Percentiles rank a stretch among this genome's conserved stretches.
Evolutionary conservation across 2,888 invertebrate species (phyloP).

Genomic region (Dolichomitus sp.): DNA sequence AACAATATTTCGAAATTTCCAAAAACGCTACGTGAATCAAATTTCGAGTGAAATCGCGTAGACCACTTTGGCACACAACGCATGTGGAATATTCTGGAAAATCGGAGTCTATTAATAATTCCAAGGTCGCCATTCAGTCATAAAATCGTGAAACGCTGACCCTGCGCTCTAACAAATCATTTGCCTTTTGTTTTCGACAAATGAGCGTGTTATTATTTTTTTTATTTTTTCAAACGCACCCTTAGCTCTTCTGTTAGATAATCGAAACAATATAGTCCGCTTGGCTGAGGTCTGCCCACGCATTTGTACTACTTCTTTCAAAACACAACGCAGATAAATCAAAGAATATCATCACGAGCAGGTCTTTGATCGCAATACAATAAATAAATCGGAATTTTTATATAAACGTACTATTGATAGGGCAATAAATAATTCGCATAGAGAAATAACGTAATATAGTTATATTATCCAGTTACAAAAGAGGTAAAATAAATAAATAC

Average conservation of each 20-base stretch:
- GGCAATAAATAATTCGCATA: conserved; percentile 2
- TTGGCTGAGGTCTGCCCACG: conserved; percentile 22
- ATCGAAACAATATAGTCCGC: background rate
- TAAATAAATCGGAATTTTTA: background rate
- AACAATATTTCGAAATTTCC: conserved; percentile 17
- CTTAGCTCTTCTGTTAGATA: conserved; percentile 14
- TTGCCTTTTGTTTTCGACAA: background rate
- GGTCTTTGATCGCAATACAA: conserved; percentile 12
- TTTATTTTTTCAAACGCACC: no score
- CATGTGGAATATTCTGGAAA: conserved; percentile 42
- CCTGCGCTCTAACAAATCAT: conserved; percentile 22
- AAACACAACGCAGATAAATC: conserved; percentile 12
- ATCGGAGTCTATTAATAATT: conserved; percentile 57
- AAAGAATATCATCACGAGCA: background rate
- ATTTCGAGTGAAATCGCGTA: conserved; percentile 13
- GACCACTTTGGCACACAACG: conserved; percentile 17
- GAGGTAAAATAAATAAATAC: conserved; percentile 70
- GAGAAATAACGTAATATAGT: conserved; percentile 66
- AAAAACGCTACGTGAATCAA: conserved; percentile 26
- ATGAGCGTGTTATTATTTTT: no score
- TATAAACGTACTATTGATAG: background rate
- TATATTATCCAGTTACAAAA: conserved; percentile 71
- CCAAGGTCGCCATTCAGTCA: conserved; percentile 44
- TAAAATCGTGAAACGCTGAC: conserved; percentile 25
- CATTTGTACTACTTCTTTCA: conserved; percentile 34